Percentiles rank a stretch among this genome's conserved stretches.
Evolutionary conservation across 2,113 vertebrate species (phyloP).

Genomic region (Coptodon rendalli): DNA sequence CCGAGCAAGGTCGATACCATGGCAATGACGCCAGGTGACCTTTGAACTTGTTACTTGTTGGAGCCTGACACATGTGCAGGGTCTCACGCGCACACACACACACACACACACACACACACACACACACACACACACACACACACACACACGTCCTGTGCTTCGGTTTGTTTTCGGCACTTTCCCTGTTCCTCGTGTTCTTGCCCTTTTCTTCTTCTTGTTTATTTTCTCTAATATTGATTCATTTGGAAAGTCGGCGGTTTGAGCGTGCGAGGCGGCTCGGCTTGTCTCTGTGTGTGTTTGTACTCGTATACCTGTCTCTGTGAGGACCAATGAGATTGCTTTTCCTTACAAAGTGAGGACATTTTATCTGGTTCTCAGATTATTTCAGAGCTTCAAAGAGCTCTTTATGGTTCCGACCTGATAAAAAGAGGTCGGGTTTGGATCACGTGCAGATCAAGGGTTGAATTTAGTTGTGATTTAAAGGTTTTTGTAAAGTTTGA

Average conservation of each 20-base stretch:
- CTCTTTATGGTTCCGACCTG: background rate
- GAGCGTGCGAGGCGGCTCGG: background rate
- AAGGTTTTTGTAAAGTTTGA: background rate
- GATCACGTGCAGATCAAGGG: background rate
- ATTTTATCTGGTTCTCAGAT: background rate
- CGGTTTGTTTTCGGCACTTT: background rate
- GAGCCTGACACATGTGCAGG: background rate
- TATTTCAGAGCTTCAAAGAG: background rate
- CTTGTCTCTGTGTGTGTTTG: background rate
- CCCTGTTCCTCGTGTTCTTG: background rate
- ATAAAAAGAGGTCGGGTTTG: too few species aligned
- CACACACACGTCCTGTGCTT: background rate
- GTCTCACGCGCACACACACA: rapidly evolving
- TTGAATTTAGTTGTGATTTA: background rate
- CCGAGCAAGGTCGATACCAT: background rate
- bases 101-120: too few species aligned
- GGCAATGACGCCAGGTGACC: background rate
- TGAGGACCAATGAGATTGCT: background rate
- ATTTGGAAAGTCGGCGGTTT: background rate
- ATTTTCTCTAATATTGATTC: background rate
- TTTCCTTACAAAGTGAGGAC: background rate
- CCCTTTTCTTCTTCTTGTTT: background rate
- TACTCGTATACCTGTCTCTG: background rate
- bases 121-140: background rate
- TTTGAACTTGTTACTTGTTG: background rate